Evolutionary conservation across 1,140 invertebrate genomes (phyloP).

Genomic region (Oncopodura yosiiana): DNA sequence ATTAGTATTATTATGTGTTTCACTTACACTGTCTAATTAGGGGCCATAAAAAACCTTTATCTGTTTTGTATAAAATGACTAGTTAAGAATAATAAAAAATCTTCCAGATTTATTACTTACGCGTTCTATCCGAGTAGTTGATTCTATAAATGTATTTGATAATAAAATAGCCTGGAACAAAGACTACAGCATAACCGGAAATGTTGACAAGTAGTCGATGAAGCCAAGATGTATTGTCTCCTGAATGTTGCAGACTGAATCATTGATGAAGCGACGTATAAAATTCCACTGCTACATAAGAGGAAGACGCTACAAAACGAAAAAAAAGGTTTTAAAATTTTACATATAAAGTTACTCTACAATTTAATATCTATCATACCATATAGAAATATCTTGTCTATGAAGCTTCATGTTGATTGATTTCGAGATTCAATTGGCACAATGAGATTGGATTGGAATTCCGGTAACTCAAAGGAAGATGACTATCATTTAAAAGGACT

Average conservation of each 20-base stretch:
- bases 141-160: slow-evolving; percentile 70
- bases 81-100: slow-evolving; percentile 13
- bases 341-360: too few relatives aligned
- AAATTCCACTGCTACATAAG: slow-evolving; percentile 43
- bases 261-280: slow-evolving; percentile 47
- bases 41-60: slow-evolving; percentile 46
- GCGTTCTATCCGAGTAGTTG: slow-evolving; percentile 68
- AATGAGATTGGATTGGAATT: neutral
- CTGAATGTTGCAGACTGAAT: slow-evolving; percentile 44
- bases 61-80: too few relatives aligned
- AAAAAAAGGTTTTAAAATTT: too few relatives aligned
- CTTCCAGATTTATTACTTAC: slow-evolving; percentile 51
- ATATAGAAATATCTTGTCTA: neutral
- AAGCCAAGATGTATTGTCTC: slow-evolving; percentile 53
- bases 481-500: too few relatives aligned
- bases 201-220: slow-evolving; percentile 66
- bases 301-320: slow-evolving; percentile 45
- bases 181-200: slow-evolving; percentile 76
- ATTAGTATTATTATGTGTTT: too few relatives aligned
- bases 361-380: too few relatives aligned
- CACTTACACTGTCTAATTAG: slow-evolving; percentile 52
- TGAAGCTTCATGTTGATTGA: neutral
- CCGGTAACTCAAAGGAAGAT: neutral
- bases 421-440: neutral
- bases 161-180: slow-evolving; percentile 74